Percentiles rank a stretch among this genome's conserved stretches.
Conservation (phyloP, 2,113 vertebrate genomes). For the Amazona vittata region DNA sequence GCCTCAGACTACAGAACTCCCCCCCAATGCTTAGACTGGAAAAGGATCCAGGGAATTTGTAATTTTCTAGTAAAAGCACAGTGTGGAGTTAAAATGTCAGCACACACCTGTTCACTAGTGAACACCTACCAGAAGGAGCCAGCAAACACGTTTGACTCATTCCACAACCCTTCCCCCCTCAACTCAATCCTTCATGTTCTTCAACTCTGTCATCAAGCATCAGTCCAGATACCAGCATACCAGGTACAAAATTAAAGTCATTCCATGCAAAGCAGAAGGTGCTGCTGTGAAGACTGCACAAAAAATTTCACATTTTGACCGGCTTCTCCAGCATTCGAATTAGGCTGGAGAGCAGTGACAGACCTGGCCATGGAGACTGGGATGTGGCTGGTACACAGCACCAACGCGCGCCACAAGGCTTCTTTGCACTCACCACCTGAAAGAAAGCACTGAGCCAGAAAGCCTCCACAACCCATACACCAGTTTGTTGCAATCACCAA, state of each 20-base stretch:
- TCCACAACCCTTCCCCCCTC: too few relatives aligned
- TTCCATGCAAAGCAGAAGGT: background rate
- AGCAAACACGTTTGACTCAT: background rate
- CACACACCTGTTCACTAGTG: background rate
- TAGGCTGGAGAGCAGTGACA: background rate
- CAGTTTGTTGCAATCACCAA: background rate
- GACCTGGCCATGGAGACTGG: too few relatives aligned
- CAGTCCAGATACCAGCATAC: background rate
- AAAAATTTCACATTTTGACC: background rate
- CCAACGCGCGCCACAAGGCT: fast-evolving
- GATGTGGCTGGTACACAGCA: background rate
- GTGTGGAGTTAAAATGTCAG: background rate
- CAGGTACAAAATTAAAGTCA: background rate
- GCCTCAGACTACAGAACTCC: background rate
- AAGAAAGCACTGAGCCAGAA: background rate
- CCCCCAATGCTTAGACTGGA: background rate
- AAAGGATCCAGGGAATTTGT: background rate
- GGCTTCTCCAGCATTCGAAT: background rate
- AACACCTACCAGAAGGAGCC: background rate
- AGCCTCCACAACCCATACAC: background rate
- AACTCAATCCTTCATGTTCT: background rate
- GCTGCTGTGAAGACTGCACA: background rate
- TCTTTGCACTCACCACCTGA: background rate
- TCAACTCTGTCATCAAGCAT: background rate
- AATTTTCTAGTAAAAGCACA: background rate